A percentile compares a stretch with the other conserved stretches of the same genome.
Evolutionary conservation across 2,888 invertebrate genomes (phyloP).

Genomic region (Neoascia interrupta): DNA sequence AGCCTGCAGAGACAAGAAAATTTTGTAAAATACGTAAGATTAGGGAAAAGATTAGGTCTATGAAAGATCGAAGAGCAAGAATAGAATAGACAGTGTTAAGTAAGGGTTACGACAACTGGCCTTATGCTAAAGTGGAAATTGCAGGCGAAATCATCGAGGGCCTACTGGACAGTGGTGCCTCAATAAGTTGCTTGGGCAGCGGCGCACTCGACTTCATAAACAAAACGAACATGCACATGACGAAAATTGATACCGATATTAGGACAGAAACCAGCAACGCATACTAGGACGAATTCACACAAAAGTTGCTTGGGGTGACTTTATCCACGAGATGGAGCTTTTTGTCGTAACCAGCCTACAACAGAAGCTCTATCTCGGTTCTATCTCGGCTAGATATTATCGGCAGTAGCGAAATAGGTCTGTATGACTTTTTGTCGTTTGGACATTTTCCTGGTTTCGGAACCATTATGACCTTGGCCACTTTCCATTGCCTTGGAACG

Average conservation of each 20-base stretch:
- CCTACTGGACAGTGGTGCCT: constrained; percentile 1
- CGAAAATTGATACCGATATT: neutral
- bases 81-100: neutral
- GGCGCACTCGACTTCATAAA: neutral
- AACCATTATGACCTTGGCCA: too few relatives aligned
- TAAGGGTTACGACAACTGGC: neutral
- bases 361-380: neutral
- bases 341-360: neutral
- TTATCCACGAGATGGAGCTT: neutral
- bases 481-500: too few relatives aligned
- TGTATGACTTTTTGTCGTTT: too few relatives aligned
- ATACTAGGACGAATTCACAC: neutral
- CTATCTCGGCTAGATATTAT: too few relatives aligned
- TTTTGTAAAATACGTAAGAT: too few relatives aligned
- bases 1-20: too few relatives aligned
- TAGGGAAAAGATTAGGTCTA: too few relatives aligned
- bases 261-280: neutral
- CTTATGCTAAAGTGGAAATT: neutral
- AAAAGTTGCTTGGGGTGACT: neutral
- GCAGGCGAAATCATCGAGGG: too few relatives aligned
- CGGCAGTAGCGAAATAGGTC: too few relatives aligned
- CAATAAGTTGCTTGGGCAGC: constrained; percentile 4
- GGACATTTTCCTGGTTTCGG: too few relatives aligned
- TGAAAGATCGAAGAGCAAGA: neutral
- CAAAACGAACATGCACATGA: neutral